These are phyloP conservation scores for Proterorhinus semilunaris DNA, from an alignment of 2,113 vertebrate genomes.

Conservation along the genomic window DNA sequence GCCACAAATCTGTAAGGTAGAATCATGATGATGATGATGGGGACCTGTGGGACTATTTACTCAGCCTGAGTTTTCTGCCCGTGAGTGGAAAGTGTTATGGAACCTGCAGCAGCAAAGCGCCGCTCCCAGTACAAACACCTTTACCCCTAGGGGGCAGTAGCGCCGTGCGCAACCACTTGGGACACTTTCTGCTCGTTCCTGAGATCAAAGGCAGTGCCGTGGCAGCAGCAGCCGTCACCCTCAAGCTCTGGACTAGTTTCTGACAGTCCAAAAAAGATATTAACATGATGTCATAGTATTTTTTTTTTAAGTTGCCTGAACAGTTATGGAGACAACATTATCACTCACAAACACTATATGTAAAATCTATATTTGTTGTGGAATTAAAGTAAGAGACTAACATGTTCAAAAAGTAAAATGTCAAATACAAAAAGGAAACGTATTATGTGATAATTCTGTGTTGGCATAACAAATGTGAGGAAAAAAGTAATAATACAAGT, in stretches of 20 bases:
- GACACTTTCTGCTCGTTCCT: conserved; percentile 26
- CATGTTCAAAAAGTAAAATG: conserved; percentile 4
- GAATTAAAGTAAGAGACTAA: no score
- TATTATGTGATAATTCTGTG: conserved; percentile 15
- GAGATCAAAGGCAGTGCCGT: conserved; percentile 49
- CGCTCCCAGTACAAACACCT: conserved; percentile 39
- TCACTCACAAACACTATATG: no score
- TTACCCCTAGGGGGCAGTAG: conserved; percentile 73
- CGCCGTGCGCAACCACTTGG: conserved; percentile 33
- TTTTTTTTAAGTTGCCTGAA: no score
- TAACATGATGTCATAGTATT: conserved; percentile 53
- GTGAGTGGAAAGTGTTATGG: conserved; percentile 52
- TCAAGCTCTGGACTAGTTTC: conserved; percentile 46
- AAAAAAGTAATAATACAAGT: not conserved
- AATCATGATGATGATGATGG: conserved; percentile 60
- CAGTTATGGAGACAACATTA: no score
- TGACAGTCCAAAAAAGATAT: conserved; percentile 38
- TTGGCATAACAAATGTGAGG: not conserved
- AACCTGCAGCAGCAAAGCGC: conserved; percentile 55
- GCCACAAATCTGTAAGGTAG: conserved; percentile 30
- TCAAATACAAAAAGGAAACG: conserved; percentile 52
- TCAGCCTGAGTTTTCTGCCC: conserved; percentile 32
- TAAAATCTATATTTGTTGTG: no score
- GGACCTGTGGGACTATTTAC: conserved; percentile 57
- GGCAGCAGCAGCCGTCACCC: conserved; percentile 24